Base-by-base conservation (phyloP, 2,888 invertebrate species). In the Drosophila quasianomalipes region DNA sequence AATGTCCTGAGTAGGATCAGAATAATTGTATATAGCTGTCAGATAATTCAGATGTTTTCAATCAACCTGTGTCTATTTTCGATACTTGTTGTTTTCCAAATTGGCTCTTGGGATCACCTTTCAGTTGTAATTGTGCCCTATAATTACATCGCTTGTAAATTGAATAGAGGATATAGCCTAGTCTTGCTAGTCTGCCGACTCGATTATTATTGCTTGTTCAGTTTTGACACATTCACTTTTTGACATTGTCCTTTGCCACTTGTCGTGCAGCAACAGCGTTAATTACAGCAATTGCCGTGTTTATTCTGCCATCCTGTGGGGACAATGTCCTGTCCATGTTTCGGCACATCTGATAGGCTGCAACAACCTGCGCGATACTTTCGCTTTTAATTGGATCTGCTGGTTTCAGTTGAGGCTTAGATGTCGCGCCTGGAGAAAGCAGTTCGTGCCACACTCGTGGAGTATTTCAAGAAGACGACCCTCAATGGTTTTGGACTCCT, bases 401-500 rank as follows among this genome's bases (percentile, higher is more conserved):
- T 22, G 31, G 53, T n/a, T 39, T 39, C 22, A 74, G 79, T 78
- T 55, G 0, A 1, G 16, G 26, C 7, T 39, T 3, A 28, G 65
- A 88, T 85, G 85, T 74, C 82, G 26, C 75, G 79, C 5, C n/a
- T 71, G 35, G 22, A 57, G 37, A 59, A 54, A 53, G 92, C 92
- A 9, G 51, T 74, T 16, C 81, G 81, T n/a, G 67, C 75, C 9
- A 92, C 93, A 4, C 63, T 85, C 9, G 84, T 87, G 10, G 92
- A 92, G 65, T 92, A 89, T 75, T 91, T 92, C 58, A 83, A 88
- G 52, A 91, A 92, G 71, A 92, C 92, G 14, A 92, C 92, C n/a
- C 82, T 92, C 16, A 92, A 92, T 72, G 93, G 92, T 9, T 93
- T 92, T 66, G 85, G 89, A 0, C 54, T 93, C 31, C 74, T 92